phyloP scores from a whole-genome alignment of 2,113 vertebrate species.

The Pedionomus torquatus region DNA sequence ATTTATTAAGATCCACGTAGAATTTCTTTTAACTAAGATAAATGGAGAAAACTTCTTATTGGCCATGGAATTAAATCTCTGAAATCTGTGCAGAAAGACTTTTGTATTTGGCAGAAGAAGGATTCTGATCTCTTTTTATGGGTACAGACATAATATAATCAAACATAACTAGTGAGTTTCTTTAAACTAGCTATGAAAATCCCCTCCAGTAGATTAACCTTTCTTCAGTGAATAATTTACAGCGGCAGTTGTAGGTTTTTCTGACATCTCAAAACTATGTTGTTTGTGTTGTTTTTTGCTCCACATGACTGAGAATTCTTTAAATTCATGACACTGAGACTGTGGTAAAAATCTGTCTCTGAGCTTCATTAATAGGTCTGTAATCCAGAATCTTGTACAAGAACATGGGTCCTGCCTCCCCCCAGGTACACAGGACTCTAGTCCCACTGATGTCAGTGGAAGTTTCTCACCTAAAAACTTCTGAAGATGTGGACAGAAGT shows the following conservation, averaged over 20 bases:
- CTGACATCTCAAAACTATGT: too few relatives aligned
- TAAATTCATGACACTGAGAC: not conserved
- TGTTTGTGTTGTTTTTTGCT: not conserved
- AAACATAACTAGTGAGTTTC: not conserved
- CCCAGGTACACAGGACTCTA: accelerated
- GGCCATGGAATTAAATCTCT: not conserved
- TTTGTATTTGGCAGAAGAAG: not conserved
- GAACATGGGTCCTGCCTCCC: not conserved
- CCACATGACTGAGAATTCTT: not conserved
- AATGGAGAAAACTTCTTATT: not conserved
- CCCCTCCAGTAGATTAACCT: not conserved
- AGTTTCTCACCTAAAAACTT: not conserved
- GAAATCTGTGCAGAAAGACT: not conserved
- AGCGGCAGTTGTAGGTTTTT: not conserved
- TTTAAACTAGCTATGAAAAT: not conserved
- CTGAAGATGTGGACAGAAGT: not conserved
- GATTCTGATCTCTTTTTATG: not conserved
- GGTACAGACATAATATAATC: not conserved
- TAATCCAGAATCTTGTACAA: not conserved
- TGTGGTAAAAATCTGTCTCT: not conserved
- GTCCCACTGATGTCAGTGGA: not conserved
- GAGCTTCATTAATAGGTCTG: not conserved
- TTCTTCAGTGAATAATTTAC: not conserved
- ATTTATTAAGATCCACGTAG: not conserved
- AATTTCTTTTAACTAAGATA: not conserved